Evolutionary conservation across 2,797 vertebrate species (phyloP).

Genomic region (Smutsia temminckii): DNA sequence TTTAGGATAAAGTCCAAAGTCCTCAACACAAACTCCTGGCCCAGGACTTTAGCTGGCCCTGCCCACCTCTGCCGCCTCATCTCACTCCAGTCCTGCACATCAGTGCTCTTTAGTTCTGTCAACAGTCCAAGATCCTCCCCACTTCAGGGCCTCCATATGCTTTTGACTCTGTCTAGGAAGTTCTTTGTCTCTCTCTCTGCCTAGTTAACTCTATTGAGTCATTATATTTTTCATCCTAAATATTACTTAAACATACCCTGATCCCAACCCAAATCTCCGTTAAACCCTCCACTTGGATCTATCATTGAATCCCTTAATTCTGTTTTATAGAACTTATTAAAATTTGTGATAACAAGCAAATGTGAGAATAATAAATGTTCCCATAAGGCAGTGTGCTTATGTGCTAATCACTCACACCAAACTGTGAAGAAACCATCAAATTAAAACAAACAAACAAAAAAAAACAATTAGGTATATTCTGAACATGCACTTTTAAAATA

Average conservation of each 20-base stretch:
- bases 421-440: not conserved
- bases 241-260: not conserved
- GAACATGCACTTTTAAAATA: not conserved
- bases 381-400: not conserved
- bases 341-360: not conserved
- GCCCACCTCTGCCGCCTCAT: not conserved
- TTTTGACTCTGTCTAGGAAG: not conserved
- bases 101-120: not conserved
- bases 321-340: not conserved
- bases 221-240: not conserved
- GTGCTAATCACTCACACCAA: not conserved
- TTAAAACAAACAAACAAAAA: not conserved
- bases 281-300: not conserved
- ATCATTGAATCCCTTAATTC: not conserved
- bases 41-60: not conserved
- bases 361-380: not conserved
- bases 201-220: not conserved
- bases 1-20: not conserved
- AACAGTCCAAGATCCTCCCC: not conserved
- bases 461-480: not conserved
- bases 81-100: not conserved
- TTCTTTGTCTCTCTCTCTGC: not conserved
- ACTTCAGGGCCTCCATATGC: not conserved
- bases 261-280: not conserved
- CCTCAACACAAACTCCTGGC: not conserved